phyloP scores from a whole-genome alignment of 2,113 vertebrate species.

The Ctenodactylus gundi region DNA sequence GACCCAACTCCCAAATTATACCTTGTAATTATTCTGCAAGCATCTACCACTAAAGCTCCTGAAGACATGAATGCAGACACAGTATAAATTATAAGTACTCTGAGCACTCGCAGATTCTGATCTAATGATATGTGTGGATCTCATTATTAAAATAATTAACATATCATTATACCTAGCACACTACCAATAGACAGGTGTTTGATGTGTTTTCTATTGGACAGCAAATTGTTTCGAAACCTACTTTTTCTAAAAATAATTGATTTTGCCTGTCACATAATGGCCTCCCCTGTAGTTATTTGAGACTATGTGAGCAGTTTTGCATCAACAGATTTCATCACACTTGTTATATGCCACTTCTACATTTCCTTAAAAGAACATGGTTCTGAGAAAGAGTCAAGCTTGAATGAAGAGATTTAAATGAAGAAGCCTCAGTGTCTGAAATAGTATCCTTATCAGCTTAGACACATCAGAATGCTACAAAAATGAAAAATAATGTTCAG shows the following conservation, averaged over 20 bases:
- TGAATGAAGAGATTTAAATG: neutral
- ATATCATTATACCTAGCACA: neutral
- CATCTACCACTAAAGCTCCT: neutral
- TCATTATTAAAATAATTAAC: neutral
- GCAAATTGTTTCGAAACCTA: neutral
- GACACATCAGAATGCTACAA: neutral
- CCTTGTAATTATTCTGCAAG: neutral
- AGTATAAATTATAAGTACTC: neutral
- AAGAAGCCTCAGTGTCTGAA: neutral
- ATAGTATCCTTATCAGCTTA: neutral
- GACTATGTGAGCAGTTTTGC: neutral
- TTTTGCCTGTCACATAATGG: neutral
- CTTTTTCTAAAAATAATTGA: neutral
- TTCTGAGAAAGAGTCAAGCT: neutral
- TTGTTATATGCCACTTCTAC: neutral
- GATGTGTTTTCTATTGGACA: neutral
- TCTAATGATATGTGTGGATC: neutral
- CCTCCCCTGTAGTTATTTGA: neutral
- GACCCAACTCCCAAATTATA: neutral
- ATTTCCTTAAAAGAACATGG: neutral
- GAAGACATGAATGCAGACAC: neutral
- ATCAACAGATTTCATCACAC: neutral
- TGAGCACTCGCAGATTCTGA: neutral
- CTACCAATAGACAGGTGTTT: neutral
- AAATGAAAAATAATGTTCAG: neutral